Evolutionary conservation across 2,113 vertebrate species (phyloP), one percentile per base, ranked within the genome.

Genomic region (Crotalus horridus): DNA sequence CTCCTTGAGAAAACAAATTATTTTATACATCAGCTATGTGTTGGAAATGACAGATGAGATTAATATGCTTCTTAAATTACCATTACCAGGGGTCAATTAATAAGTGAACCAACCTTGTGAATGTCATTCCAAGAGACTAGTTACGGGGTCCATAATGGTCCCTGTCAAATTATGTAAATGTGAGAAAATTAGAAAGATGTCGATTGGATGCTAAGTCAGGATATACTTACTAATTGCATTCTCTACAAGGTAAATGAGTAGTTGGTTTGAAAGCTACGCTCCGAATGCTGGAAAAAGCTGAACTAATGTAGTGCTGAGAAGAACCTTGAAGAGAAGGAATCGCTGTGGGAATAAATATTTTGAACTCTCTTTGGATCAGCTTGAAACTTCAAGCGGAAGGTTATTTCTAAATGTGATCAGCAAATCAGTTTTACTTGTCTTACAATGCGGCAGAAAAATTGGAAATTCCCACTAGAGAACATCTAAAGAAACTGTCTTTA

Each of bases 21-120:
- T 97, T 97, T 97, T 97, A 97, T 97, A 97, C 96, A 97, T 98
- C 97, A 96, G 95, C 92, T 97, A 94, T 96, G 96, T 94, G 96
- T 97, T 97, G 93, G 92, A 96, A 96, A 92, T 98, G 97, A 97
- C 97, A 97, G 97, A 95, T 95, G 97, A 97, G 97, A 98, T 98
- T 98, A 98, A 98, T 97, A 97, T 96, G 96, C 96, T 96, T 97
- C 97, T 98, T 97, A 97, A 98, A 98, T 98, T 97, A 97, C 97
- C 97, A 97, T 97, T 98, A 97, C 96, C 94, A 96, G 97, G 96
- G 97, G 97, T 98, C 97, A 98, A 97, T 98, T 97, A 98, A 97
- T 98, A 97, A 97, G 97, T 97, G 96, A 97, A 97, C 97, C 98
- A 97, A 97, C 97, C 97, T 97, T 97, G 97, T 96, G 97, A 98